These are phyloP conservation scores for Eulacestoma nigropectus DNA, from an alignment of 2,113 vertebrate species.

Conservation along the genomic window DNA sequence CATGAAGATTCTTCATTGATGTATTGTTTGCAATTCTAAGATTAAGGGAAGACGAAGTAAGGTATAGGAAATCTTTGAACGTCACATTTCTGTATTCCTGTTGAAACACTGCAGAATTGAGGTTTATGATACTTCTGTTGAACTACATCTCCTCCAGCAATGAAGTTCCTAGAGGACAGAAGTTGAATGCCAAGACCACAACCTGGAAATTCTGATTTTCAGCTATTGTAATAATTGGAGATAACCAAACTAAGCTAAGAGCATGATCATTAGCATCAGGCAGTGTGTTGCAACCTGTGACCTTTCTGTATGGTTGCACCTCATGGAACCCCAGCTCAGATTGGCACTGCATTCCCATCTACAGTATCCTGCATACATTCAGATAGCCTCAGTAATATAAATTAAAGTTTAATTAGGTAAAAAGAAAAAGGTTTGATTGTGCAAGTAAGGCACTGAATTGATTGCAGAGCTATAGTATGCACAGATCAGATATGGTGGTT, in stretches of 20 bases:
- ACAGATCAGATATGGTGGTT: not conserved
- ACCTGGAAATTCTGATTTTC: not conserved
- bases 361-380: not conserved
- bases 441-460: not conserved
- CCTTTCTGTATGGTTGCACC: not conserved
- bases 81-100: fast-evolving
- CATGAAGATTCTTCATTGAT: not conserved
- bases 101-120: not conserved
- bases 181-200: not conserved
- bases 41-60: not conserved
- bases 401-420: not conserved
- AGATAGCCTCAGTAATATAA: not conserved
- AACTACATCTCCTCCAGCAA: not conserved
- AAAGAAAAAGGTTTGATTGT: not conserved
- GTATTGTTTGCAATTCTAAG: not conserved
- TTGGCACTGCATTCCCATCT: not conserved
- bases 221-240: not conserved
- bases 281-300: not conserved
- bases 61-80: not conserved
- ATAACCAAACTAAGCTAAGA: not conserved
- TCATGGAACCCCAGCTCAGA: not conserved
- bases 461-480: not conserved
- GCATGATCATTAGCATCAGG: not conserved
- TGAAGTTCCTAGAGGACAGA: not conserved
- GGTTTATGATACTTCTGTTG: not conserved